Conservation (phyloP, 1,140 invertebrate species). For the Nasonia longicornis region DNA sequence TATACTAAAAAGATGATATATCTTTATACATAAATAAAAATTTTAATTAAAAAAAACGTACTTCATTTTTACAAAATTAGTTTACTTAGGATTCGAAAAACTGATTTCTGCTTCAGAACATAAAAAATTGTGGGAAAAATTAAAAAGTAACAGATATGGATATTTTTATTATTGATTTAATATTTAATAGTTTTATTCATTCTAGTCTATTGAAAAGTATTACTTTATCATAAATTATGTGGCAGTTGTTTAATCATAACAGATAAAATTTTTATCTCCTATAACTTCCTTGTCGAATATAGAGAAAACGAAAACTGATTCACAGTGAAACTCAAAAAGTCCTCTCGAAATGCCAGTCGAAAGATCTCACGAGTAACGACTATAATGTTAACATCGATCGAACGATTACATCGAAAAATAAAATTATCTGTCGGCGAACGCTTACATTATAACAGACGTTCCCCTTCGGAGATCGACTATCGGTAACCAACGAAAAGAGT, state of each 20-base stretch:
- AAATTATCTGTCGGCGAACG: background rate
- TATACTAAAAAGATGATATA: constrained; percentile 10
- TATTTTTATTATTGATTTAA: constrained; percentile 27
- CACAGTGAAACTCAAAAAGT: background rate
- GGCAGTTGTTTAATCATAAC: constrained; percentile 45
- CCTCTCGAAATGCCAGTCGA: background rate
- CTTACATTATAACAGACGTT: background rate
- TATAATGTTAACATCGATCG: constrained; percentile 21
- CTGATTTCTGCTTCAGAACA: background rate
- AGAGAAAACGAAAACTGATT: background rate
- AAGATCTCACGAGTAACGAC: background rate
- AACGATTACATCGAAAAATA: constrained; percentile 27
- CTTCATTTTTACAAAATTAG: background rate
- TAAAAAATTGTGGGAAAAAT: background rate
- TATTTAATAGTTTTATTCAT: constrained; percentile 41
- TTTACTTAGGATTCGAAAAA: background rate
- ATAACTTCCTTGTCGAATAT: background rate
- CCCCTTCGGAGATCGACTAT: background rate
- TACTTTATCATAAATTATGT: constrained; percentile 45
- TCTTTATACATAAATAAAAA: background rate
- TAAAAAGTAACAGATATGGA: background rate
- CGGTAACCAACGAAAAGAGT: background rate
- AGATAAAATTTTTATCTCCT: constrained; percentile 28
- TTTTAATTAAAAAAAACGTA: background rate
- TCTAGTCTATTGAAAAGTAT: constrained; percentile 44